Evolutionary conservation across 2,888 invertebrate species (phyloP).

Genomic region (Oasisia sp.): DNA sequence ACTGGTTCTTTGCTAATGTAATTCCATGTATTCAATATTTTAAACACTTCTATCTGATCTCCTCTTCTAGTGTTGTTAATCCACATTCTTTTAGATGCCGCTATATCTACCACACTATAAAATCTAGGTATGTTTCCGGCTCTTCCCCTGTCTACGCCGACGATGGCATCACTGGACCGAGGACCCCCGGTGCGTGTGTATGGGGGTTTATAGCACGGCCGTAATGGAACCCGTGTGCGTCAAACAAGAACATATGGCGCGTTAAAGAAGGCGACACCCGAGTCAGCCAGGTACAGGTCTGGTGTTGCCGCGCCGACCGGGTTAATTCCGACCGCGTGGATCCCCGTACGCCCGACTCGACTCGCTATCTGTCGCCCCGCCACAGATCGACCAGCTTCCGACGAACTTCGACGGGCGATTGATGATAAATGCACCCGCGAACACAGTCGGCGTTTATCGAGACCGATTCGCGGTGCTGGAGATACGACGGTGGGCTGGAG

Average conservation of each 20-base stretch:
- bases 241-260: neutral
- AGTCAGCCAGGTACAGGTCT: neutral
- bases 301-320: neutral
- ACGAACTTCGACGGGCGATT: neutral
- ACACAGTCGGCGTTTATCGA: constrained; percentile 3
- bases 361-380: neutral
- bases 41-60: too few relatives aligned
- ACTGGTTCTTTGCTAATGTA: too few relatives aligned
- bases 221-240: neutral
- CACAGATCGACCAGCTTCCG: neutral
- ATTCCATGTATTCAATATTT: too few relatives aligned
- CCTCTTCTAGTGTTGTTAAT: too few relatives aligned
- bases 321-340: neutral
- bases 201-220: neutral
- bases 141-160: neutral
- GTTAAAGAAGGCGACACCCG: neutral
- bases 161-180: neutral
- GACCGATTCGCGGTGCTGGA: neutral
- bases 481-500: neutral
- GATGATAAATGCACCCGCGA: constrained; percentile 1
- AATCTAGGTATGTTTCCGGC: neutral
- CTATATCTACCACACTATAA: too few relatives aligned
- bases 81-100: too few relatives aligned
- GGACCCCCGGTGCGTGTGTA: neutral
- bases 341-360: neutral